Conservation (phyloP, 2,113 vertebrate species). For the Naja naja region DNA sequence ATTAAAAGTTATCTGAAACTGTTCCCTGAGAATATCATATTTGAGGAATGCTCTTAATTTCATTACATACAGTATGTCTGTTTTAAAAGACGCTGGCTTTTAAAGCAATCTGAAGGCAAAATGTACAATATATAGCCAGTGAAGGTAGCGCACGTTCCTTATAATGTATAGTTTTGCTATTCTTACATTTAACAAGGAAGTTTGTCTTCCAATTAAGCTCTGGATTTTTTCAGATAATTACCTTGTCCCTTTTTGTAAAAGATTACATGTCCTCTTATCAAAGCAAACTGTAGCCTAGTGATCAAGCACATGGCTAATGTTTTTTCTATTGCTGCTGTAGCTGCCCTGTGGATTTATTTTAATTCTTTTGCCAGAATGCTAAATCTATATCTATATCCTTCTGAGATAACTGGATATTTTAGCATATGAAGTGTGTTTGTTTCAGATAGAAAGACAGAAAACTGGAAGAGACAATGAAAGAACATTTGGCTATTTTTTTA, state of each 20-base stretch:
- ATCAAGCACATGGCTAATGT: constrained; percentile 1
- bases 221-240: constrained; percentile 42
- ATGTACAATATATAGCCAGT: background rate
- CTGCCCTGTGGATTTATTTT: background rate
- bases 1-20: background rate
- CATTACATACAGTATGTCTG: background rate
- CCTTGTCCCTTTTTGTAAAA: constrained; percentile 33
- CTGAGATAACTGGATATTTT: constrained; percentile 46
- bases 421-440: constrained; percentile 21
- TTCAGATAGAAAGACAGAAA: constrained; percentile 1
- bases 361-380: constrained; percentile 19
- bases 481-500: rapidly evolving
- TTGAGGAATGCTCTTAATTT: constrained; percentile 23
- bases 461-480: background rate
- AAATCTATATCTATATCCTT: constrained; percentile 25
- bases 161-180: constrained; percentile 38
- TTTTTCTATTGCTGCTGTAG: background rate
- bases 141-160: background rate
- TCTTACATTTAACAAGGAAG: constrained; percentile 39
- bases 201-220: constrained; percentile 58
- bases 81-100: background rate
- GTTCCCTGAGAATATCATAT: background rate
- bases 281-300: constrained; percentile 3
- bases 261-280: constrained; percentile 42
- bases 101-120: background rate